Percentiles rank a stretch among this genome's conserved stretches.
Evolutionary conservation across 2,797 vertebrate genomes (phyloP).

Genomic region (Aselliscus stoliczkanus): DNA sequence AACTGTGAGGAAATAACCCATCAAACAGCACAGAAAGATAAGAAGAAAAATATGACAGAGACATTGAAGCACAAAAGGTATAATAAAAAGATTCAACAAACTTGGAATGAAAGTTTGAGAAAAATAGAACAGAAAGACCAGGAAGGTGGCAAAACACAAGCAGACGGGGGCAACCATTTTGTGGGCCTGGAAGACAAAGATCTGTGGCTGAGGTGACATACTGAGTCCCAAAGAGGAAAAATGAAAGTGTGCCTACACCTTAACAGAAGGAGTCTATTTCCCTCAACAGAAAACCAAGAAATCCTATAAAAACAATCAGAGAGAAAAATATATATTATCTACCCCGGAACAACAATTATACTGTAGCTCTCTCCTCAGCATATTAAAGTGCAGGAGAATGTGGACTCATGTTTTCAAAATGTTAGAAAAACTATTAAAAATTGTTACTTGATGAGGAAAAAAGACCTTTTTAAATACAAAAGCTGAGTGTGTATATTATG

Average conservation of each 20-base stretch:
- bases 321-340: neutral
- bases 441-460: neutral
- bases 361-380: neutral
- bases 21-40: neutral
- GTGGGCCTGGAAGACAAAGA: neutral
- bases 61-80: neutral
- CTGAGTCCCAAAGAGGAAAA: neutral
- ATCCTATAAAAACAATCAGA: neutral
- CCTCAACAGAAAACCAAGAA: neutral
- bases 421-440: neutral
- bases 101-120: neutral
- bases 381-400: neutral
- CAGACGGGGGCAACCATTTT: rapidly evolving
- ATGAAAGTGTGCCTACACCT: neutral
- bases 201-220: neutral
- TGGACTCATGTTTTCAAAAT: neutral
- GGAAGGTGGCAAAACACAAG: neutral
- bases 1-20: neutral
- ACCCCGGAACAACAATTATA: neutral
- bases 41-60: neutral
- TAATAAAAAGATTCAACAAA: neutral
- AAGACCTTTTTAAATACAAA: neutral
- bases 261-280: neutral
- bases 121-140: neutral
- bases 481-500: neutral